Evolutionary conservation across 2,113 vertebrate species (phyloP), one percentile per base, ranked within the genome.

Genomic region (Anser cygnoides): DNA sequence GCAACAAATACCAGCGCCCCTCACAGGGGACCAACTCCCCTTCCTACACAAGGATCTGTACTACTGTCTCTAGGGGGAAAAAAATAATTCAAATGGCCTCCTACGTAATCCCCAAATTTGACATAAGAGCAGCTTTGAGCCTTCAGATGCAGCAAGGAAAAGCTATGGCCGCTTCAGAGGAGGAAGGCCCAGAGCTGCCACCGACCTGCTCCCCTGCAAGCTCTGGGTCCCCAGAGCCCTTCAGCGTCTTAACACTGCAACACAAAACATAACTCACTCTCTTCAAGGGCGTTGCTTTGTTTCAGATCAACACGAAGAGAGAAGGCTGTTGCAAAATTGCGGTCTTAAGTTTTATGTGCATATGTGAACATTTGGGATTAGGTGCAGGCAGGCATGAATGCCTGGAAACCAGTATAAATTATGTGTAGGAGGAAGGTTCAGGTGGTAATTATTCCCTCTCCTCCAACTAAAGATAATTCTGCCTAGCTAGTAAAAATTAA

Each of bases 1-100:
- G 83, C 70, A 93, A 84, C 77, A 84, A 87, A 82, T 20, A 87
- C n/a, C 72, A 86, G 79, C 7, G 0, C 1, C 3, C 90, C 73
- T 81, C 93, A 95, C 95, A 95, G 66, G 57, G 70, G 57, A 82
- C 66, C 66, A 44, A 65, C 79, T 94, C 88, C 59, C 84, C 57
- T 39, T 76, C 58, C 3, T 0, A 76, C 43, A 58, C 33, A 31
- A 81, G 63, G 7, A 92, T 75, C 35, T 94, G 78, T 95, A 94
- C 87, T 88, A 41, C 78, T 81, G 63, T 92, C 93, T 90, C 77
- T 61, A 78, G 85, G 93, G 89, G 44, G 10, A 49, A 49, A 49
- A 21, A 46, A 33, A 65, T 43, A 75, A 86, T 37, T 90, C 84
- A 79, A 96, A 94, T 11, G 83, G 39, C 87, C 84, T 84, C 91